Evolutionary conservation across 2,888 invertebrate genomes (phyloP).

Genomic region (Phanerotoma sp.): DNA sequence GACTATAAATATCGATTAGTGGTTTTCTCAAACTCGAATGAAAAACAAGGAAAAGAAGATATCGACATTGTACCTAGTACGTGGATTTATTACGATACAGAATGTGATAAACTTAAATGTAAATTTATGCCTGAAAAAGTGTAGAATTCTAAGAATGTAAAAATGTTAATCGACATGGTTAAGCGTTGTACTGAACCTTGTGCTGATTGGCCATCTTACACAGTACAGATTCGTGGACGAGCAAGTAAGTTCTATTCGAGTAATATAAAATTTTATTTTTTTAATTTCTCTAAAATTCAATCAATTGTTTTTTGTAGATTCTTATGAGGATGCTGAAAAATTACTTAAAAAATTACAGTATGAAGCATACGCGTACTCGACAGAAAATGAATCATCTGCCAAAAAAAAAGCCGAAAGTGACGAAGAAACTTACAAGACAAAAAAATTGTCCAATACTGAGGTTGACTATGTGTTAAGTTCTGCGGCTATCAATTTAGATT

Average conservation of each 20-base stretch:
- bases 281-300: neutral
- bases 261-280: neutral
- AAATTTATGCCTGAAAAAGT: neutral
- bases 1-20: neutral
- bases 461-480: too few relatives aligned
- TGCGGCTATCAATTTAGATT: too few relatives aligned
- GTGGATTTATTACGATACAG: neutral
- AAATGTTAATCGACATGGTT: neutral
- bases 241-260: neutral
- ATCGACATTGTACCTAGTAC: neutral
- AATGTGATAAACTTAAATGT: neutral
- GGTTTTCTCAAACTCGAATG: neutral
- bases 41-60: neutral
- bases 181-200: neutral
- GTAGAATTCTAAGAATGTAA: neutral
- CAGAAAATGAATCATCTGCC: neutral
- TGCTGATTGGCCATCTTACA: neutral
- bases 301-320: neutral
- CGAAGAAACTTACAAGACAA: too few relatives aligned
- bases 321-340: neutral
- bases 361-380: neutral
- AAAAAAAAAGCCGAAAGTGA: neutral
- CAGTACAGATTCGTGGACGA: neutral
- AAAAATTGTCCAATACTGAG: too few relatives aligned
- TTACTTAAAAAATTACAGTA: neutral